Base-by-base conservation (phyloP, 2,888 invertebrate species). In the Cremastobaeus sp. region DNA sequence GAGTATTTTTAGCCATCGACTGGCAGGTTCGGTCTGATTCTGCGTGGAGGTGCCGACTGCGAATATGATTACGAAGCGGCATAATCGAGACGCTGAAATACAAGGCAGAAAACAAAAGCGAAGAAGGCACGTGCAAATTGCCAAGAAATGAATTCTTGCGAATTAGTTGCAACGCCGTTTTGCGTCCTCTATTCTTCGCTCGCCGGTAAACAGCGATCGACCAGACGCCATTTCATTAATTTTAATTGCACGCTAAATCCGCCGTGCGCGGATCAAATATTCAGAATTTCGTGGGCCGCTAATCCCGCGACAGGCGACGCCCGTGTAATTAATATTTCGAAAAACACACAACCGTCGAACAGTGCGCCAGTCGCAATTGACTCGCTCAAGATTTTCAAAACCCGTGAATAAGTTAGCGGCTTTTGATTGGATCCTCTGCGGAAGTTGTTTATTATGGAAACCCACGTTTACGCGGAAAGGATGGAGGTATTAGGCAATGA, bases 221-320 rank as follows among this genome's bases (percentile, higher is more conserved):
- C 17, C 35, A 30, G 20, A 20, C 17, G 18, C 14, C 14, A 18
- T 68, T 52, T 17, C 45, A 59, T 59, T 52, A 68, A 68, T 68
- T 68, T 52, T 59, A 59, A 68, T 68, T 68, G 59, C 57, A 4
- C 48, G 37, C 45, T 68, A 59, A 68, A 37, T 45, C 15, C 43
- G 30, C 12, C 47, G 43, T n/a, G 20, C 20, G 1, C n/a, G 32
- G 21, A 59, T 59, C 48, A 59, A 68, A 68, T 59, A 59, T 59
- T 68, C 50, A 68, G 20, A 59, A 48, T 52, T 59, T 68, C 45
- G 59, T 68, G 39, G 20, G 17, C 25, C 25, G 47, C 41, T 66
- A 55, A 66, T 66, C 41, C 15, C 18, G 18, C 34, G 57, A 43
- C 48, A 41, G 41, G 28, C 43, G 43, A 28, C 14, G 14, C 12